These are phyloP conservation scores for Teinopalpus imperialis DNA, from an alignment of 2,888 invertebrate species.

Conservation along the genomic window DNA sequence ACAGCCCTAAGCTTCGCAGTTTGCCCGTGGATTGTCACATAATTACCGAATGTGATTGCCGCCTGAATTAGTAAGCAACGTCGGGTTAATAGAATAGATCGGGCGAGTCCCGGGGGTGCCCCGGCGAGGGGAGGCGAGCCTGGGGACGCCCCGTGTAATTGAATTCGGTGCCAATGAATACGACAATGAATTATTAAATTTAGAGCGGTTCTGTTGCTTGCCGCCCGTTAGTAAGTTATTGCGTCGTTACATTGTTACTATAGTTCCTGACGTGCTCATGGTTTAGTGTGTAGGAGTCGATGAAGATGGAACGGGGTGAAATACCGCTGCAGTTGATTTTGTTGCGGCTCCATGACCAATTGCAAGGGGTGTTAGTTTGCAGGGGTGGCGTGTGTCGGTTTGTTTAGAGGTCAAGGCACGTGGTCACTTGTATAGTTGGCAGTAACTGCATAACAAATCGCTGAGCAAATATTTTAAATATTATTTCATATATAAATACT, in stretches of 20 bases:
- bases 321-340: neutral
- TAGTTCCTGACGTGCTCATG: constrained; percentile 2
- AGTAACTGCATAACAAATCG: no score
- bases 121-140: constrained; percentile 29
- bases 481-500: no score
- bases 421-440: no score
- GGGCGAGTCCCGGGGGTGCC: constrained; percentile 29
- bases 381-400: constrained; percentile 13
- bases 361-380: constrained; percentile 34
- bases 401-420: constrained; percentile 46
- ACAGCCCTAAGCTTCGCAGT: constrained; percentile 14
- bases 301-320: neutral
- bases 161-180: constrained; percentile 78
- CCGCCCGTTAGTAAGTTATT: constrained; percentile 23
- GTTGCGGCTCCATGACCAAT: constrained; percentile 37
- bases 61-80: constrained; percentile 73
- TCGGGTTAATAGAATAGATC: constrained; percentile 54
- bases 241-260: constrained; percentile 26
- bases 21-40: constrained; percentile 58
- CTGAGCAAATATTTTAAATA: no score
- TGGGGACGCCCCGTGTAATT: constrained; percentile 61
- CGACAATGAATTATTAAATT: constrained; percentile 79
- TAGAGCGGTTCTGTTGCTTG: constrained; percentile 45
- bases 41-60: constrained; percentile 75
- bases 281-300: neutral